A percentile compares a stretch with the other conserved stretches of the same genome.
Evolutionary conservation across 2,113 vertebrate genomes (phyloP).

Genomic region (Grus americana): DNA sequence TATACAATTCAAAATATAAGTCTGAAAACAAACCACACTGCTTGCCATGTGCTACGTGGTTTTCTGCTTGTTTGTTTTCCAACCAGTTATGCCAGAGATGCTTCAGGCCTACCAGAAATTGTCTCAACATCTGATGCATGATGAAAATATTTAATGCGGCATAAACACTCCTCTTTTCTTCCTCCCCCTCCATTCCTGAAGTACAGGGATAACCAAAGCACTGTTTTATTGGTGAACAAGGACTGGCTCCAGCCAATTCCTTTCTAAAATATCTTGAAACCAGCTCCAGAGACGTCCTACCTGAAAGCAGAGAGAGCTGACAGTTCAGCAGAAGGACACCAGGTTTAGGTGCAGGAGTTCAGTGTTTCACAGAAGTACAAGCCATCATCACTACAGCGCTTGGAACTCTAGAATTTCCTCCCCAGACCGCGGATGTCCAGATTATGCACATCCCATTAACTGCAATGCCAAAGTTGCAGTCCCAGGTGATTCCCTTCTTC

Average conservation of each 20-base stretch:
- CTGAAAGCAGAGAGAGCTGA: background rate
- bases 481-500: background rate
- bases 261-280: background rate
- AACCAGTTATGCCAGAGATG: background rate
- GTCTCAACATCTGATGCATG: background rate
- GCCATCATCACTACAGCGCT: background rate
- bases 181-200: background rate
- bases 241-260: background rate
- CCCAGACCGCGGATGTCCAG: background rate
- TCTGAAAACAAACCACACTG: background rate
- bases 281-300: background rate
- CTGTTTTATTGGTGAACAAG: background rate
- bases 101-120: conserved; percentile 2
- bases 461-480: background rate
- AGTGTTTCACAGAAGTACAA: background rate
- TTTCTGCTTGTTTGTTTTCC: background rate
- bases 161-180: background rate
- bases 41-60: background rate
- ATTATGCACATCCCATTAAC: background rate
- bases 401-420: background rate
- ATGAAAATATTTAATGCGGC: conserved; percentile 2
- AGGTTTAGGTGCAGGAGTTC: background rate
- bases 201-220: background rate
- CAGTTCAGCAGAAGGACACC: background rate
- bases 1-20: background rate